A percentile compares a stretch with the other conserved stretches of the same genome.
phyloP scores from a whole-genome alignment of 1,140 invertebrate genomes.

The Pogonus chalceus region DNA sequence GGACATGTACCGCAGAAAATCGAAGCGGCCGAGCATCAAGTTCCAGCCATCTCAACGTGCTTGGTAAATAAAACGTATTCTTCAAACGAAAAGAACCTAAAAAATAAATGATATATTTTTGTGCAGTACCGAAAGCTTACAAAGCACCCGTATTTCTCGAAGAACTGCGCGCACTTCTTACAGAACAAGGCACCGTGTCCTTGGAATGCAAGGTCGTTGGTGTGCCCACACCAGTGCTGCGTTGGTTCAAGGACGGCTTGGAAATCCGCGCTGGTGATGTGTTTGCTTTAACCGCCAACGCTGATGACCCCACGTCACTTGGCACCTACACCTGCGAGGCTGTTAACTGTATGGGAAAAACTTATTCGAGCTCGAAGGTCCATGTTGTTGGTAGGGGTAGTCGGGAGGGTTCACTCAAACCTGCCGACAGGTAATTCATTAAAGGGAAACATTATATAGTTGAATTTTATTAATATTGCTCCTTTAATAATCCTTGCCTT shows the following conservation, averaged over 20 bases:
- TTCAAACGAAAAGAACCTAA: background rate
- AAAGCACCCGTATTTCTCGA: slow-evolving; percentile 78
- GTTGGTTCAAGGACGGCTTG: slow-evolving; percentile 76
- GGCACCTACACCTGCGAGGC: slow-evolving; percentile 79
- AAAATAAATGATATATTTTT: background rate
- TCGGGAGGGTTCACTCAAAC: slow-evolving; percentile 50
- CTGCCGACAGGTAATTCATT: slow-evolving; percentile 39
- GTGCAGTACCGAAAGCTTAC: slow-evolving; percentile 74
- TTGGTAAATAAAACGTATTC: slow-evolving; percentile 42
- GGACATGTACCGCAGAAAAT: slow-evolving; percentile 69
- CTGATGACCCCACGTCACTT: slow-evolving; percentile 69
- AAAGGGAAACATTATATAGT: background rate
- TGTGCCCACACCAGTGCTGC: slow-evolving; percentile 67
- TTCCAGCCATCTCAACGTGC: slow-evolving; percentile 62
- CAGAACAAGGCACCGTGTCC: slow-evolving; percentile 78
- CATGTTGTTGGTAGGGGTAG: slow-evolving; percentile 61
- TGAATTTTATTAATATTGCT: no score
- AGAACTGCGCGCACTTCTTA: slow-evolving; percentile 66
- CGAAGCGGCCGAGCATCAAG: slow-evolving; percentile 60
- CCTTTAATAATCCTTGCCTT: no score
- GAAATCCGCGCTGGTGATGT: slow-evolving; percentile 83
- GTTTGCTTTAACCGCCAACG: slow-evolving; percentile 70
- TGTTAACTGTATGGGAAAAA: slow-evolving; percentile 74
- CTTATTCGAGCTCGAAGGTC: slow-evolving; percentile 70
- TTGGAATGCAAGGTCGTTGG: slow-evolving; percentile 82